Percentiles rank a stretch among this genome's conserved stretches.
phyloP scores from a whole-genome alignment of 1,140 invertebrate species.

The Melipona quadrifasciata region DNA sequence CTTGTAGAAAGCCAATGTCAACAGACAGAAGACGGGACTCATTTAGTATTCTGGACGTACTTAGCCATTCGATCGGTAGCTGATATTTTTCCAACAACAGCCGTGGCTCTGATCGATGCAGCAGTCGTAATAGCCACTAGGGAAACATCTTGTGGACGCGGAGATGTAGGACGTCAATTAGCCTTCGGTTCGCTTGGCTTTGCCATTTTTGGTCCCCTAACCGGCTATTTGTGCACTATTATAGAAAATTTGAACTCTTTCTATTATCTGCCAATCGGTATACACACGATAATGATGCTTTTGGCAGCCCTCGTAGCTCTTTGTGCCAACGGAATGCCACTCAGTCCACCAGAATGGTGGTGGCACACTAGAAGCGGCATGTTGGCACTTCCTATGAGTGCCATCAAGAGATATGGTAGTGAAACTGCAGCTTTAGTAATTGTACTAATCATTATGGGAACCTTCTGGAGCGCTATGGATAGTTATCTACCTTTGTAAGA shows the following conservation, averaged over 20 bases:
- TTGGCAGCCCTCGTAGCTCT: conserved; percentile 86
- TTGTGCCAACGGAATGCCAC: conserved; percentile 86
- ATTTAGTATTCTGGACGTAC: conserved; percentile 84
- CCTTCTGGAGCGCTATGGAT: conserved; percentile 90
- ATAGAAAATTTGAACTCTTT: conserved; percentile 67
- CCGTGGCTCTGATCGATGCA: conserved; percentile 87
- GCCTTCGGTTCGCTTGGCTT: conserved; percentile 89
- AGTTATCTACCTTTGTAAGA: conserved; percentile 87
- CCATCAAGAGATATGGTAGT: conserved; percentile 87
- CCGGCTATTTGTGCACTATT: conserved; percentile 80
- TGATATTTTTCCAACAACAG: conserved; percentile 89
- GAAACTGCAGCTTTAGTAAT: conserved; percentile 87
- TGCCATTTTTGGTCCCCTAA: conserved; percentile 87
- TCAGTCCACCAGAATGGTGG: conserved; percentile 91
- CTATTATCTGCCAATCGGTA: conserved; percentile 82
- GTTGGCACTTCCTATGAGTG: conserved; percentile 87
- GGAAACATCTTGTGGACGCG: conserved; percentile 89
- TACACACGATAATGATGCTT: conserved; percentile 85
- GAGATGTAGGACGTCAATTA: conserved; percentile 90
- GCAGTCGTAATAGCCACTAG: conserved; percentile 90
- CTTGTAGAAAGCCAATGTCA: conserved; percentile 86
- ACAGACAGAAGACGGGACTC: conserved; percentile 70
- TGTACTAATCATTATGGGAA: conserved; percentile 87
- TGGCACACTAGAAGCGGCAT: conserved; percentile 90
- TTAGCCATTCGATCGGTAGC: conserved; percentile 86